Evolutionary conservation across 2,888 invertebrate genomes (phyloP), one percentile per base, ranked within the genome.

Genomic region (Chironomus riparius): DNA sequence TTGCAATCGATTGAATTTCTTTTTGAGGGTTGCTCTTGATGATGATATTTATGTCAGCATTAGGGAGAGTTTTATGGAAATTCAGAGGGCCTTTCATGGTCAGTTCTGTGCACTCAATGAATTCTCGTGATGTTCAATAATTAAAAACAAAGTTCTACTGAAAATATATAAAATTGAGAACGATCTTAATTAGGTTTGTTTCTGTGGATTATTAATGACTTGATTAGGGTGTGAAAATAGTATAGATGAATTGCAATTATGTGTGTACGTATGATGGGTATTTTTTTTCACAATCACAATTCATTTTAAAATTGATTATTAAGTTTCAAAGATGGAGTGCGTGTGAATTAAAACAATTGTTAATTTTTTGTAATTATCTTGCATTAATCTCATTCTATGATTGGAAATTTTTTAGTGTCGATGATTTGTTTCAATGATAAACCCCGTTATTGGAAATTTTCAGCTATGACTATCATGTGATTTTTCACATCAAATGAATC

Each of bases 271-370:
- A 18, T 7, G 56, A 56, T 56, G 56, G 18, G 56, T 28, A 28
- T 38, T 10, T 38, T 5, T 5, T 10, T 38, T 38, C 38, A 38
- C 38, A 38, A 38, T 38, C 38, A 38, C 38, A 38, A 24, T 65
- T 65, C 65, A 65, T 22, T 72, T 70, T 70, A 50, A 56, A 72
- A 72, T 72, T 72, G 72, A 73, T 73, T 48, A 62, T 50, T 38
- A 10, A 4, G 38, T 38, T 38, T 50, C 47, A 38, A 28, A 38
- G 38, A 68, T 47, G 50, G 62, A 21, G 10, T n/a, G 62, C 72
- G 72, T 73, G 72, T 28, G 72, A 73, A 73, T 24, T 18, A n/a
- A 15, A 61, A 21, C 72, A 73, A 73, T 73, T 62, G 72, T 73
- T 73, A 56, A 56, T 18, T 56, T 18, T 56, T n/a, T 56, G 56